Conservation (phyloP, 1,140 invertebrate species). For the Pseudachorutes palmiensis region DNA sequence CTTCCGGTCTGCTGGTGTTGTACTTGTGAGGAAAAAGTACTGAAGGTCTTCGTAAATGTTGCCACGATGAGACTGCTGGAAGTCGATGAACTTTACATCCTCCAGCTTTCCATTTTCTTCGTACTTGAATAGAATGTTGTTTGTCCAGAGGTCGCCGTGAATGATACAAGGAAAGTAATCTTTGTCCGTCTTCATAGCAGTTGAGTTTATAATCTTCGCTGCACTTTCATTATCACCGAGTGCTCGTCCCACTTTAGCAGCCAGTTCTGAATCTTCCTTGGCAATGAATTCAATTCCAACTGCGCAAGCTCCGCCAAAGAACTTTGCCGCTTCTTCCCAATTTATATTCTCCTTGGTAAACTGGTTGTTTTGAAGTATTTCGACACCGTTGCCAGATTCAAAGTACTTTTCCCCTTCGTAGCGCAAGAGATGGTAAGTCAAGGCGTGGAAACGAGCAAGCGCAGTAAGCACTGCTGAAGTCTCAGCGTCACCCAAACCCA, state of each 20-base stretch:
- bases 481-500: constrained; percentile 21
- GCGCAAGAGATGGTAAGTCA: constrained; percentile 16
- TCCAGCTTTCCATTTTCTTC: constrained; percentile 40
- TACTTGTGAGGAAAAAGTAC: constrained; percentile 26
- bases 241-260: neutral
- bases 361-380: neutral
- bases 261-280: constrained; percentile 18
- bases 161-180: constrained; percentile 49
- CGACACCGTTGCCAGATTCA: neutral
- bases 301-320: neutral
- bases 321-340: neutral
- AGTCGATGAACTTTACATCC: constrained; percentile 36
- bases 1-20: constrained; percentile 21
- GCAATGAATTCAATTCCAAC: constrained; percentile 4
- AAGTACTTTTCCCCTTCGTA: constrained; percentile 14
- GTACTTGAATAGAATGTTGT: constrained; percentile 48
- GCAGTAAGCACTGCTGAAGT: constrained; percentile 17
- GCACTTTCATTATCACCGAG: neutral
- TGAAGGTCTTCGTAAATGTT: constrained; percentile 30
- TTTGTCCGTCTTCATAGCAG: constrained; percentile 6
- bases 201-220: neutral
- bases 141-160: constrained; percentile 45
- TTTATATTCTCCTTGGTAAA: neutral
- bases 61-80: constrained; percentile 26
- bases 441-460: constrained; percentile 28